These are phyloP conservation scores for Eleutherodactylus coqui DNA, from an alignment of 2,797 vertebrate species.

Conservation along the genomic window DNA sequence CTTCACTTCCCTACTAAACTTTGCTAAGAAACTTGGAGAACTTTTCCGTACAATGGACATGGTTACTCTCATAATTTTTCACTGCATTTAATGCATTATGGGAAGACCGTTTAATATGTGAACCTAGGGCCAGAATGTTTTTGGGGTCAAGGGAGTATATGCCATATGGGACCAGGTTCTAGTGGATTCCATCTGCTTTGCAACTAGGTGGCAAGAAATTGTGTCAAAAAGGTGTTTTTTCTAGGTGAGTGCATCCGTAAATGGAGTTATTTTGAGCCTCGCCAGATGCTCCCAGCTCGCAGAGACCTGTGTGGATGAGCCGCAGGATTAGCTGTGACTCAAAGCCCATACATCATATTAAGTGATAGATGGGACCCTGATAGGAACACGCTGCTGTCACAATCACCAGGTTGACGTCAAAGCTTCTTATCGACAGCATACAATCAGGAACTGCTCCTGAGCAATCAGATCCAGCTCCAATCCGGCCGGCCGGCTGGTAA, in stretches of 20 bases:
- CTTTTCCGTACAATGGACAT: background rate
- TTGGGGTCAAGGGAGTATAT: too few relatives aligned
- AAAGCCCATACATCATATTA: constrained; percentile 54
- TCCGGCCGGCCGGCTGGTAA: background rate
- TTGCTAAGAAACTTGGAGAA: background rate
- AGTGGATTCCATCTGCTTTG: too few relatives aligned
- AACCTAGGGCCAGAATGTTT: background rate
- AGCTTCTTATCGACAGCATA: constrained; percentile 42
- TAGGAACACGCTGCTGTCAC: constrained; percentile 31
- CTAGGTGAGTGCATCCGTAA: constrained; percentile 31
- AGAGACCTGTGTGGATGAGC: constrained; percentile 45
- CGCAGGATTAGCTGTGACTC: constrained; percentile 50
- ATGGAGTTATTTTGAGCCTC: constrained; percentile 48
- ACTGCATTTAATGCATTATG: background rate
- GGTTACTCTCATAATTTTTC: background rate
- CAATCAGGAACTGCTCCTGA: constrained; percentile 29
- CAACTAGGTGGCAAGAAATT: too few relatives aligned
- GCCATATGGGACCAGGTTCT: too few relatives aligned
- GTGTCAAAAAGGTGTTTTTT: constrained; percentile 12
- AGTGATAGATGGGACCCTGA: constrained; percentile 53
- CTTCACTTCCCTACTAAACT: background rate
- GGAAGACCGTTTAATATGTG: background rate
- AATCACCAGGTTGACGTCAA: constrained; percentile 49
- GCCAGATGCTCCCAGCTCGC: constrained; percentile 39
- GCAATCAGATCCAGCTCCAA: constrained; percentile 1